Evolutionary conservation across 2,113 vertebrate genomes (phyloP), one percentile per base, ranked within the genome.

Genomic region (Rhea americana): DNA sequence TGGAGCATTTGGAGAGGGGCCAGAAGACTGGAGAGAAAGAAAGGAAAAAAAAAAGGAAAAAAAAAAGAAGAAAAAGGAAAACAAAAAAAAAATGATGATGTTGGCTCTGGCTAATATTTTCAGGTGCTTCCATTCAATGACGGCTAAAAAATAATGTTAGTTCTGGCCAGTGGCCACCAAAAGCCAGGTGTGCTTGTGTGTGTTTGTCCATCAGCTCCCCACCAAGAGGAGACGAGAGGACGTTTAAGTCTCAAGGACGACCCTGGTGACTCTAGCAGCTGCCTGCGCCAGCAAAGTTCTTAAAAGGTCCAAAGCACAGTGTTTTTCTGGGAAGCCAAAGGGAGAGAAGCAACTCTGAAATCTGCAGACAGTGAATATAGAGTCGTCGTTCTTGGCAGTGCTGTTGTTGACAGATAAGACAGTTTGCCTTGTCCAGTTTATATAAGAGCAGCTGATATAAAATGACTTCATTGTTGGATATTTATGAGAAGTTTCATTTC

Each of bases 401-500:
- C 80, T n/a, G 45, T 93, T 85, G 86, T 70, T 95, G 96, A 96
- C 91, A 58, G 93, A 91, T 96, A 85, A 80, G 92, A 94, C 79
- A 93, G 74, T 93, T 94, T 93, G 94, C 88, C 91, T 91, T 95
- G 94, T 95, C 96, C 96, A 96, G 96, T 96, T 98, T 97, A 96
- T 97, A 97, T 87, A 96, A 93, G 67, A 97, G 96, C 83, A 96
- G 77, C 82, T 97, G 96, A 97, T 97, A 97, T 85, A 96, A 97
- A 96, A 96, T 96, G 96, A 97, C 95, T 96, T 97, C 89, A 94
- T 91, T 92, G 95, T 93, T 97, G 93, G 97, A 97, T 97, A 97
- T 98, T 98, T 98, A 97, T 98, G 96, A 97, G 97, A 97, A 96
- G 89, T 96, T 97, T 98, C 93, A 97, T 97, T 97, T 98, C 97